These are phyloP conservation scores for Tachysurus fulvidraco DNA, from an alignment of 2,113 vertebrate species.

Conservation along the genomic window DNA sequence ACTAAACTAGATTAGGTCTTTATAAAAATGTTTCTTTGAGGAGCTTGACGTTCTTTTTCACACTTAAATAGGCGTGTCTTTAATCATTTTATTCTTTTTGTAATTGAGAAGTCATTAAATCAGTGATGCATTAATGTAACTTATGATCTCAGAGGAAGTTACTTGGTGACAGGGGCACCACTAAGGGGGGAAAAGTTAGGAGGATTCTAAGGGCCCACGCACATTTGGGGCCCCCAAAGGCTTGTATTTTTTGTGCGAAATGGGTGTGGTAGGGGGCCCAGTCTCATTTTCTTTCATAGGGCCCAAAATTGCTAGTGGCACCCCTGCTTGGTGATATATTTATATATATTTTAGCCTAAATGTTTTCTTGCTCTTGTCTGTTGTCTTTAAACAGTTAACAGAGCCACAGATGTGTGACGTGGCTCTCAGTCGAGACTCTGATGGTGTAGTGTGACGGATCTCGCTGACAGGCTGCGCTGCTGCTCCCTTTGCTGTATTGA, in stretches of 20 bases:
- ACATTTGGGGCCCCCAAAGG: too few relatives aligned
- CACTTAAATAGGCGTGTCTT: neutral
- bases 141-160: neutral
- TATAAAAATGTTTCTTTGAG: neutral
- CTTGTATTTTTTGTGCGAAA: too few relatives aligned
- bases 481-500: slow-evolving; percentile 53
- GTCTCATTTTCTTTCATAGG: too few relatives aligned
- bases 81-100: neutral
- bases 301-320: too few relatives aligned
- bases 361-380: neutral
- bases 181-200: too few relatives aligned
- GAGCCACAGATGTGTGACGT: neutral
- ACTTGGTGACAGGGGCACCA: neutral
- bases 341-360: neutral
- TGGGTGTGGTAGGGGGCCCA: too few relatives aligned
- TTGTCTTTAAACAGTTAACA: neutral
- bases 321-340: too few relatives aligned
- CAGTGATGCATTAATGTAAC: neutral
- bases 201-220: too few relatives aligned
- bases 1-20: neutral
- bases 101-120: neutral
- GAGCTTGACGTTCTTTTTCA: neutral
- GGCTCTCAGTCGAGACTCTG: neutral
- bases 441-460: slow-evolving; percentile 29
- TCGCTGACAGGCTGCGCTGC: slow-evolving; percentile 30